These are phyloP conservation scores for Catagonus wagneri DNA, from an alignment of 2,113 vertebrate genomes.

Conservation along the genomic window DNA sequence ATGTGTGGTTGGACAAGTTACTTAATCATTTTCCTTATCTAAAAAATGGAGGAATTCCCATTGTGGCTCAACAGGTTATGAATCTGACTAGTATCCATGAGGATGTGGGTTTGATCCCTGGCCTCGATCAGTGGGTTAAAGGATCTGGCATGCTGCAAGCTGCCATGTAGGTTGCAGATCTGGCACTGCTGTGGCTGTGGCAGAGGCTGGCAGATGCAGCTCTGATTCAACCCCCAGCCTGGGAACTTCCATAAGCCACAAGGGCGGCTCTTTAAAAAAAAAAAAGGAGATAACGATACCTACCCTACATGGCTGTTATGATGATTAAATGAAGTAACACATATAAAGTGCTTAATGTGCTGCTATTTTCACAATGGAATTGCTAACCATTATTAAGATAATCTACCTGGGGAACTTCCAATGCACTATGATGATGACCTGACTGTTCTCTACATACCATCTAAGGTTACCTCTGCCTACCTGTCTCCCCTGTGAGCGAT, in stretches of 20 bases:
- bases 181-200: no score
- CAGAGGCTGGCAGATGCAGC: no score
- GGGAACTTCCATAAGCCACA: no score
- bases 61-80: no score
- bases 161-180: no score
- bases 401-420: background rate
- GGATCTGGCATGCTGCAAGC: no score
- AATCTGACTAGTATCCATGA: no score
- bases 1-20: background rate
- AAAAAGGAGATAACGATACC: background rate
- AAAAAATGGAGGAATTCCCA: background rate
- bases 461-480: constrained; percentile 81
- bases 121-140: no score
- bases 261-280: background rate
- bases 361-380: background rate
- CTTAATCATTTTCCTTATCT: background rate
- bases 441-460: background rate
- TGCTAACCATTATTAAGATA: background rate
- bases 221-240: no score
- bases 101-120: no score
- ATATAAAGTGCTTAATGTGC: background rate
- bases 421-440: background rate
- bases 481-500: constrained; percentile 91
- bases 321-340: background rate
- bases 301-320: background rate